Evolutionary conservation across 1,140 invertebrate species (phyloP), one percentile per base, ranked within the genome.

Genomic region (Himalopsyche phryganea): DNA sequence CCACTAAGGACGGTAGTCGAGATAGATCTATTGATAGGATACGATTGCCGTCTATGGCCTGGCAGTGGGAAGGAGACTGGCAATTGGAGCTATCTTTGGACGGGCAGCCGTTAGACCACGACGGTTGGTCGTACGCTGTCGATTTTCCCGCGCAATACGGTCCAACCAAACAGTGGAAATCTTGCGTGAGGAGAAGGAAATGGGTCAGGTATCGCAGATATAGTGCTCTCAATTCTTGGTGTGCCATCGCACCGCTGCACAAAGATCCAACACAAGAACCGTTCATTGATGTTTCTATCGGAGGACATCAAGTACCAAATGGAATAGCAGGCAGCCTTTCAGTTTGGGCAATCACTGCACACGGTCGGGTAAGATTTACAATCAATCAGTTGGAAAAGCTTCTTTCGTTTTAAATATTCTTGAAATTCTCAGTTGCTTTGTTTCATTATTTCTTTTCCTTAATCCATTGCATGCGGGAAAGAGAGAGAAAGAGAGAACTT

Each of bases 31-130:
- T 91, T 56, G 86, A 92, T 65, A 85, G 85, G 67, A 91, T 96
- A 41, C 78, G 88, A 64, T 72, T 96, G 18, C 93, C 93, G 15
- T 94, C 92, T 0, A 85, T 92, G 83, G 90, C 91, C 56, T 94
- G 94, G 94, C 86, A 92, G 67, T 95, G 93, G 93, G 91, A 96
- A 77, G 87, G 87, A 2, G 90, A 93, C 63, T 97, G 94, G 94
- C 85, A 91, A 61, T 81, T 95, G 48, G 92, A 96, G 71, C 81
- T 91, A 10, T 91, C 88, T 19, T 78, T 96, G 42, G 86, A 94
- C 74, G 92, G 92, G 3, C 86, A 94, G 67, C 88, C 88, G 2
- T 76, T 95, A 45, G 88, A 90, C 71, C 86, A 90, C 73, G 91
- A 94, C 82, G 92, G 92, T 35, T 96, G 93, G 94, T 94, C 89